Base-by-base conservation (phyloP, 1,140 invertebrate species). In the Aphelenchoides besseyi region DNA sequence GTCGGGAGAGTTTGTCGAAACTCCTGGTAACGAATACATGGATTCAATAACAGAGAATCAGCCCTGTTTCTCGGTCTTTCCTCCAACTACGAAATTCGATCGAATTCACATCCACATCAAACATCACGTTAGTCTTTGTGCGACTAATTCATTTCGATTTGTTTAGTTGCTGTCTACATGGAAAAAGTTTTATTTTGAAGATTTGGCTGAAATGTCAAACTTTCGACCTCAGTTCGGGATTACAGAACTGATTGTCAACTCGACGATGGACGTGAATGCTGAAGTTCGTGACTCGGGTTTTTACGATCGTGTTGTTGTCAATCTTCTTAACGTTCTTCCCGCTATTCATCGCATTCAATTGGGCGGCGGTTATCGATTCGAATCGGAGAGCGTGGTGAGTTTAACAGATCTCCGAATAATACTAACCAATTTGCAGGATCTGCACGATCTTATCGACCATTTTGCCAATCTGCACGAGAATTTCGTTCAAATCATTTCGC, bases 341-440 rank as follows among this genome's bases (percentile, higher is more conserved):
- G 23, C 5, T 33, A 8, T 59, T 5, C 55, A 59, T 8, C 5
- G 5, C 16, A 33, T 59, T 59, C 55, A 33, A 33, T 23, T 59
- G 55, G 55, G 55, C 5, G 55, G 55, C 18, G 55, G 55, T 33
- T 59, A 59, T 59, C 55, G 18, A 8, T 59, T 59, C 18, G 55
- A 59, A 23, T 59, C 55, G 18, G 55, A 33, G 5, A 48, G 41
- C 12, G 23, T 16, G 41, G 41, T 48, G 41, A 23, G 41, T 12
- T 48, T 12, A n/a, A n/a, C n/a, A n/a, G n/a, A n/a, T n/a, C n/a
- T n/a, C n/a, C n/a, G n/a, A n/a, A n/a, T n/a, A n/a, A n/a, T n/a
- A 48, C 23, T 48, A 59, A 59, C 26, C 5, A 59, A 33, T 8
- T 18, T 59, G 18, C 55, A 18, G 55, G 18, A 59, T 23, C 12